A percentile compares a stretch with the other conserved stretches of the same genome.
These are phyloP conservation scores for Cheilosia vernalis DNA, from an alignment of 2,888 invertebrate genomes.

Conservation along the genomic window DNA sequence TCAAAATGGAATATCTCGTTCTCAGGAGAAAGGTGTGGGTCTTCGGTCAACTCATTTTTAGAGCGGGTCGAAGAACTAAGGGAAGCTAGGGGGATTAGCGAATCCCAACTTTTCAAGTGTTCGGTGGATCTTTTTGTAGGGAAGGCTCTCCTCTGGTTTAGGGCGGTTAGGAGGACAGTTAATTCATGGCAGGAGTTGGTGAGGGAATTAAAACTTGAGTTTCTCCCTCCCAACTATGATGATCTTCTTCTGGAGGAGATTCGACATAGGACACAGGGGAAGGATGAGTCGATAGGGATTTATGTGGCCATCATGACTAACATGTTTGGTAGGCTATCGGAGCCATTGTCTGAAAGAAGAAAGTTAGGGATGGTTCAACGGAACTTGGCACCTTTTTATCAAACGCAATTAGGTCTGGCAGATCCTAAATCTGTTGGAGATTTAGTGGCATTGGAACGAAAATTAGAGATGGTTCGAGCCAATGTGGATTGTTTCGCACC, in stretches of 20 bases:
- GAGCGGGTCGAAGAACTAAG: too few relatives aligned
- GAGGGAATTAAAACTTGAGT: conserved; percentile 8
- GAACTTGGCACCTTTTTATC: conserved; percentile 1
- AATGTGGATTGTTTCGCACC: neutral
- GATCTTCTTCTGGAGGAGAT: conserved; percentile 24
- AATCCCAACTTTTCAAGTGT: neutral
- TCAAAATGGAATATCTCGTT: neutral
- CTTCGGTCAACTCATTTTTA: too few relatives aligned
- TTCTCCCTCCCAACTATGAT: conserved; percentile 23
- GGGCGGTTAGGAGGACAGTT: neutral
- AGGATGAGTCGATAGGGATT: neutral
- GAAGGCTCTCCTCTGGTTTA: conserved; percentile 15
- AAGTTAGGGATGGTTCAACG: neutral
- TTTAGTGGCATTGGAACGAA: neutral
- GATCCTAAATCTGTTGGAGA: neutral
- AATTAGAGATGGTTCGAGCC: neutral
- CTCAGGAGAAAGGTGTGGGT: too few relatives aligned
- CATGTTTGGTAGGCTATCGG: conserved; percentile 9
- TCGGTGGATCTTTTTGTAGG: neutral
- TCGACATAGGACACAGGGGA: conserved; percentile 7
- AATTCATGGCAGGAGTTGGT: neutral
- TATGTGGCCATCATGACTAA: conserved; percentile 9
- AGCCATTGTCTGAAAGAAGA: conserved; percentile 4
- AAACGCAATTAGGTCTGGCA: neutral
- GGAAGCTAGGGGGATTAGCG: neutral